These are phyloP conservation scores for Mus musculus DNA, from an alignment of 2,113 vertebrate species.

Conservation along the genomic window DNA sequence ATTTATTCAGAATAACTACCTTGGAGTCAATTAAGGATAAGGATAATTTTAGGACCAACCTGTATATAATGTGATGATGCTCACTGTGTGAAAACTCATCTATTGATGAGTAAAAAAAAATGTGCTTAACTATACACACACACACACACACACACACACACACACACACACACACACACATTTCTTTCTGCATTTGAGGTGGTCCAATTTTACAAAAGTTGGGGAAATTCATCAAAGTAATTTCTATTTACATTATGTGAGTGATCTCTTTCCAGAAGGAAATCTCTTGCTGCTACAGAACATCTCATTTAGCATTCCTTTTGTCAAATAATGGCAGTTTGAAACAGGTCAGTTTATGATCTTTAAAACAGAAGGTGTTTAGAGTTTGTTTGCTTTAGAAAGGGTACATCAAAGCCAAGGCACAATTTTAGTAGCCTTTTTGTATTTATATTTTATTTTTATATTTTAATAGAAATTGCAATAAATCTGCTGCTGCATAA, in stretches of 20 bases:
- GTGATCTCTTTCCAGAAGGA: not conserved
- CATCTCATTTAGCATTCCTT: not conserved
- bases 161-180: rapidly evolving
- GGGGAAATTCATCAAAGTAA: not conserved
- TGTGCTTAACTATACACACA: rapidly evolving
- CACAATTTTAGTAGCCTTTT: not conserved
- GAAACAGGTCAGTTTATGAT: not conserved
- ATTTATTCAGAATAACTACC: not conserved
- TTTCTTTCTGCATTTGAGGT: not conserved
- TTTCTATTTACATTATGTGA: not conserved
- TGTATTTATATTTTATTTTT: too few species aligned
- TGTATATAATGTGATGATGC: not conserved
- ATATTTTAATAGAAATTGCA: not conserved
- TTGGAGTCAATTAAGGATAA: not conserved
- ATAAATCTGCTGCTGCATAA: not conserved
- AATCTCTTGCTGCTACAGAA: not conserved
- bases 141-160: rapidly evolving
- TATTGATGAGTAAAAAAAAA: not conserved
- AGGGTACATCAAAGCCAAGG: not conserved
- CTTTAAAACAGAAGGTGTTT: not conserved
- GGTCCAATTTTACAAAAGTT: not conserved
- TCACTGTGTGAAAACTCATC: not conserved
- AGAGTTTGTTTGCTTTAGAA: not conserved
- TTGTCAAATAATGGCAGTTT: not conserved
- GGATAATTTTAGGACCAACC: not conserved